Percentiles rank a stretch among this genome's conserved stretches.
These are phyloP conservation scores for Hirundo rustica DNA, from an alignment of 2,797 vertebrate species.

Conservation along the genomic window DNA sequence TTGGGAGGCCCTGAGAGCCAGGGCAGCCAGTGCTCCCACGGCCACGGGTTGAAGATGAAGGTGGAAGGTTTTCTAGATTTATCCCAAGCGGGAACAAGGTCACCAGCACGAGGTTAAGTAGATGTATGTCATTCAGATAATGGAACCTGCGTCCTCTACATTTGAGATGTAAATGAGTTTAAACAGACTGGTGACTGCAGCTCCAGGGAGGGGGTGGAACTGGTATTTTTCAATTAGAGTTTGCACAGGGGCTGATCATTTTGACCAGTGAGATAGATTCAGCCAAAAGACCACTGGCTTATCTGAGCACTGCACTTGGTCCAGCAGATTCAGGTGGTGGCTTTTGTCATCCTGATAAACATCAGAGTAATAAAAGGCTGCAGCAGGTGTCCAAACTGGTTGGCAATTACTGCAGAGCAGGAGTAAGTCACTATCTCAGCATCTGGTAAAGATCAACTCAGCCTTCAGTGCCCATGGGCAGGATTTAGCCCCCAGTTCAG, in stretches of 20 bases:
- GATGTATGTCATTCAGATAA: slow-evolving; percentile 40
- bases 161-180: slow-evolving; percentile 26
- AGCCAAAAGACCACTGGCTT: background rate
- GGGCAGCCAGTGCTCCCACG: background rate
- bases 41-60: background rate
- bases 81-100: slow-evolving; percentile 14
- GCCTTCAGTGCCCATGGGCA: background rate
- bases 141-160: background rate
- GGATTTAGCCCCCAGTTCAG: background rate
- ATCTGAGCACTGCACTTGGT: background rate
- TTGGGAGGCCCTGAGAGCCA: background rate
- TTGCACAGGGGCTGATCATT: background rate
- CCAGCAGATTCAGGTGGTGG: background rate
- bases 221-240: background rate
- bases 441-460: background rate
- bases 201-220: background rate
- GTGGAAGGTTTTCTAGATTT: background rate
- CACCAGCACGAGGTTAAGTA: background rate
- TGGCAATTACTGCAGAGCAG: background rate
- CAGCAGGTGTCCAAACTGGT: background rate
- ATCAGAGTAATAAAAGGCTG: background rate
- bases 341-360: slow-evolving; percentile 3
- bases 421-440: background rate
- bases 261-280: background rate
- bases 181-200: background rate